These are phyloP conservation scores for Boleophthalmus pectinirostris DNA, from an alignment of 2,113 vertebrate genomes.

Conservation along the genomic window DNA sequence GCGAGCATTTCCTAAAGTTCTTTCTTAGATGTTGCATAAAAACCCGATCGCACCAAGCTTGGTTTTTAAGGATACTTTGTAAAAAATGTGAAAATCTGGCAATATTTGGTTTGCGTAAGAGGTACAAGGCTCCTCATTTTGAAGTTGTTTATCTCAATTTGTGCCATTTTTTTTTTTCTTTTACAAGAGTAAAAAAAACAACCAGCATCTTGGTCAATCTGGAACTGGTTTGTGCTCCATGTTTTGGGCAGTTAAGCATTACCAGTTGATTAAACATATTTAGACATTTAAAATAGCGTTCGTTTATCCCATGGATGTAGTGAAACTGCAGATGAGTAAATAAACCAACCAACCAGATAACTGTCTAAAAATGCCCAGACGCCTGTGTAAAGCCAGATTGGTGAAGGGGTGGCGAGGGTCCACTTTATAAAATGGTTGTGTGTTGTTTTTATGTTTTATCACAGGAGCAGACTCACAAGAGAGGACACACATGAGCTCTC, in stretches of 20 bases:
- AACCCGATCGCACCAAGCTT: neutral
- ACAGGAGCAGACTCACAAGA: conserved; percentile 69
- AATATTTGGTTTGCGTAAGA: neutral
- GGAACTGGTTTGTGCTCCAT: neutral
- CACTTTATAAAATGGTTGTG: conserved; percentile 65
- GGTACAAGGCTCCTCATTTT: neutral
- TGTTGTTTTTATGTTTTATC: conserved; percentile 78
- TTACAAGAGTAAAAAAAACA: neutral
- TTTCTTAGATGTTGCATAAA: neutral
- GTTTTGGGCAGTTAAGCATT: neutral
- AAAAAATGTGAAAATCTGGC: neutral
- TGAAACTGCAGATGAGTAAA: conserved; percentile 27
- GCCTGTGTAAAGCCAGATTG: conserved; percentile 32
- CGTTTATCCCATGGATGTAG: neutral
- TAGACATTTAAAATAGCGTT: neutral
- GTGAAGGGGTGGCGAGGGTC: conserved; percentile 61
- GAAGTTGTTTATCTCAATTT: neutral
- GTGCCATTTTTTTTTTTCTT: neutral
- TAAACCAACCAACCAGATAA: conserved; percentile 40
- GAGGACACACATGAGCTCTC: conserved; percentile 70
- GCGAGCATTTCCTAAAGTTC: neutral
- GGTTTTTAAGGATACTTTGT: neutral
- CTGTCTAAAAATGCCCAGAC: conserved; percentile 13
- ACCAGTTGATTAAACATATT: neutral
- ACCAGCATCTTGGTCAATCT: neutral